Percentiles rank a stretch among this genome's conserved stretches.
Conservation (phyloP, 1,140 invertebrate genomes). For the Cydia strobilella region DNA sequence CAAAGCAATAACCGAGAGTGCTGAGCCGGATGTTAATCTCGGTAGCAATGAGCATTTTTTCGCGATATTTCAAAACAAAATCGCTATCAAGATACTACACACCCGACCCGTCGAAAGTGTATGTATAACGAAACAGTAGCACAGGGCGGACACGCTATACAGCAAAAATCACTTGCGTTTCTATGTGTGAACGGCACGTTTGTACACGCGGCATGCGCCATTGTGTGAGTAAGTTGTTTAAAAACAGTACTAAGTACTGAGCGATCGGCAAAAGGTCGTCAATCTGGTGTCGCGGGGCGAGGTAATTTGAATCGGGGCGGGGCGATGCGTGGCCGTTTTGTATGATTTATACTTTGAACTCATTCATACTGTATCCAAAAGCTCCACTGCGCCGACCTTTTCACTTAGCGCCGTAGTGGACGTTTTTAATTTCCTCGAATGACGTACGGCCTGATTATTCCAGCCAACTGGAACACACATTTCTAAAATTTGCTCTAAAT, state of each 20-base stretch:
- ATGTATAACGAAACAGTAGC: neutral
- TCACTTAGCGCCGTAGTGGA: slow-evolving; percentile 22
- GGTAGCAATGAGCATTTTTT: slow-evolving; percentile 8
- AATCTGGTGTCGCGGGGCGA: no score
- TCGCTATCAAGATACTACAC: slow-evolving; percentile 11
- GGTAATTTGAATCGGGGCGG: no score
- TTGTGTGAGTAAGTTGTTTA: no score
- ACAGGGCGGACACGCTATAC: no score
- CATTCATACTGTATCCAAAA: neutral
- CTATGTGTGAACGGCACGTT: no score
- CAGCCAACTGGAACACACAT: neutral
- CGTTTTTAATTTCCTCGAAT: slow-evolving; percentile 27
- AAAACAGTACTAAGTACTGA: no score
- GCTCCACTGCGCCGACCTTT: slow-evolving; percentile 1
- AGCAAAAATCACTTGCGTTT: no score
- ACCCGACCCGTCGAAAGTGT: neutral
- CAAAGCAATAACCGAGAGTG: neutral
- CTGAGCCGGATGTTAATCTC: neutral
- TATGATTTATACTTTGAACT: no score
- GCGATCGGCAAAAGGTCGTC: no score
- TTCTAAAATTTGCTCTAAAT: neutral
- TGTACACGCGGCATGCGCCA: no score
- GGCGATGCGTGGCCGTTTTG: no score
- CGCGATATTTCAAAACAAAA: slow-evolving; percentile 24
- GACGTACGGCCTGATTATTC: slow-evolving; percentile 6